Evolutionary conservation across 1,140 invertebrate species (phyloP).

Genomic region (Lepidurus couesii): DNA sequence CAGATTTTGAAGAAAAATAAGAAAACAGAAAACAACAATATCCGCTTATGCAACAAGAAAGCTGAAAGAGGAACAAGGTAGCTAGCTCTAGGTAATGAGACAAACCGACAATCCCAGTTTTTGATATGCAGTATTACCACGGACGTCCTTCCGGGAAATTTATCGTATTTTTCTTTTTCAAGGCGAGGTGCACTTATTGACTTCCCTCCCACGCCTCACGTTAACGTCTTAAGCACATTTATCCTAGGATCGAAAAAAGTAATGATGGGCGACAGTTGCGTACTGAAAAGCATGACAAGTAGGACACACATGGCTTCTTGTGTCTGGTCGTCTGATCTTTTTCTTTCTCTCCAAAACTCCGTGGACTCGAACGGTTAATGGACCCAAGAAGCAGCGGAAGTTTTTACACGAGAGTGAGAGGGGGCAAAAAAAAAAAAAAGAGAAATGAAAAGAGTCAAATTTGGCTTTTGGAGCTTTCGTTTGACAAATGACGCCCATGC

Average conservation of each 20-base stretch:
- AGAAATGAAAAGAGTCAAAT: background rate
- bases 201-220: background rate
- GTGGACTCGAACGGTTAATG: background rate
- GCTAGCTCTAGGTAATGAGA: background rate
- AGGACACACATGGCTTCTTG: slow-evolving; percentile 21
- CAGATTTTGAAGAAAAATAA: background rate
- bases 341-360: background rate
- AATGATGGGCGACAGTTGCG: background rate
- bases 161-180: background rate
- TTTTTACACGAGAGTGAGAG: background rate
- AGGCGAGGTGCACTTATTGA: background rate
- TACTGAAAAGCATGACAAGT: slow-evolving; percentile 10
- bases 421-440: background rate
- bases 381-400: background rate
- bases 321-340: background rate
- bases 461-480: too few species aligned
- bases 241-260: background rate
- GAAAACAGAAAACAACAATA: background rate
- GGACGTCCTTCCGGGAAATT: background rate
- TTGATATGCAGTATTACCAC: background rate
- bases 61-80: background rate
- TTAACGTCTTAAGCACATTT: slow-evolving; percentile 5
- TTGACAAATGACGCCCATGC: too few species aligned
- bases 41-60: background rate
- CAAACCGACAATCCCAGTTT: background rate